Evolutionary conservation across 2,888 invertebrate species (phyloP).

Genomic region (Drosophila macrospina): DNA sequence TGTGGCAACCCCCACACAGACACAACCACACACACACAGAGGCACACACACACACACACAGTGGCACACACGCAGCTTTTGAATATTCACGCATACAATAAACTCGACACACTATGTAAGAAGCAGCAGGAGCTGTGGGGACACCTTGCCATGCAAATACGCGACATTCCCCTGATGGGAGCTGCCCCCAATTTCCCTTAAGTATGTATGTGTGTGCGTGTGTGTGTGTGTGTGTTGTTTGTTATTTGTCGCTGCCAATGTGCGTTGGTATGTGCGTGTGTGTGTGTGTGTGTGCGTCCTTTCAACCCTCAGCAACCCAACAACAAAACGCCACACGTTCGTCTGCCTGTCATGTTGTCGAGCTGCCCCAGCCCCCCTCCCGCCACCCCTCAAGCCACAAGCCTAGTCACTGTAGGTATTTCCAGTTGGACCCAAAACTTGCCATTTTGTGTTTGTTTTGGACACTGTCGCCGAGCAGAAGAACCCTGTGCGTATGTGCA

Average conservation of each 20-base stretch:
- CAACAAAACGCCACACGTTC: constrained; percentile 55
- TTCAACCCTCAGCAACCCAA: constrained; percentile 50
- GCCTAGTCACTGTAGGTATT: constrained; percentile 41
- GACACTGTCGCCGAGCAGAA: constrained; percentile 76
- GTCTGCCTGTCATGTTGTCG: constrained; percentile 57
- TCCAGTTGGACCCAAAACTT: constrained; percentile 50
- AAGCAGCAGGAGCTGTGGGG: constrained; percentile 19
- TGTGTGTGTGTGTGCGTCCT: constrained; percentile 43
- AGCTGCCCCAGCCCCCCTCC: constrained; percentile 4
- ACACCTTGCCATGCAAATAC: constrained; percentile 71
- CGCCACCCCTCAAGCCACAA: background rate
- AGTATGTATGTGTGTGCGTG: too few relatives aligned
- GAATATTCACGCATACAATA: constrained; percentile 82
- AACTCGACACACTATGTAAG: constrained; percentile 62
- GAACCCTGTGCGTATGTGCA: constrained; percentile 42
- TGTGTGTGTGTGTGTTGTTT: constrained; percentile 8
- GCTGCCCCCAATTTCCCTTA: constrained; percentile 32
- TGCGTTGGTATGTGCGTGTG: constrained; percentile 15
- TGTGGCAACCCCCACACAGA: constrained; percentile 80
- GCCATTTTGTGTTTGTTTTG: constrained; percentile 64
- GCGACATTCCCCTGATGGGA: constrained; percentile 61
- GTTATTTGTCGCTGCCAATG: constrained; percentile 17
- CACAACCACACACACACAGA: constrained; percentile 31
- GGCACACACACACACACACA: constrained; percentile 37
- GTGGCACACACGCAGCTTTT: constrained; percentile 57